These are phyloP conservation scores for Cloeon dipterum DNA, from an alignment of 2,888 invertebrate genomes.

Conservation along the genomic window DNA sequence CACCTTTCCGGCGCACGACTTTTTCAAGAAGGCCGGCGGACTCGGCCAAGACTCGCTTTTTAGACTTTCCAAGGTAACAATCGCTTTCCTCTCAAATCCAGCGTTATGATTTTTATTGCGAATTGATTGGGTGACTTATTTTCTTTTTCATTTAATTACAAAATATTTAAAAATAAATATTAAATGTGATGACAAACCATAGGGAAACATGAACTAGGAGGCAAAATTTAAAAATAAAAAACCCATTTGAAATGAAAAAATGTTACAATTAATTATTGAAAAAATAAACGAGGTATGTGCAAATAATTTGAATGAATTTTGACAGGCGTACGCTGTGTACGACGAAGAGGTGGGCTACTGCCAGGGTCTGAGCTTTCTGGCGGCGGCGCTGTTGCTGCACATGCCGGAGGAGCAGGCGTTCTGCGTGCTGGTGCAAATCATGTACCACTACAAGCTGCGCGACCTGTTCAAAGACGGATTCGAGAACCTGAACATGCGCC, in stretches of 20 bases:
- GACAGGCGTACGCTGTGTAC: constrained; percentile 90
- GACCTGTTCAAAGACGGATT: constrained; percentile 94
- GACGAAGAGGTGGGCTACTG: constrained; percentile 98
- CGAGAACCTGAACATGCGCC: constrained; percentile 79
- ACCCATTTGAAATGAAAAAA: too few species aligned
- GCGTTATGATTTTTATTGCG: too few species aligned
- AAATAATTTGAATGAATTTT: too few species aligned
- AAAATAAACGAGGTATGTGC: too few species aligned
- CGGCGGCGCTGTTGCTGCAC: constrained; percentile 84
- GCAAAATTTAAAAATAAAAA: too few species aligned
- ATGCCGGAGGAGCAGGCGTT: constrained; percentile 99
- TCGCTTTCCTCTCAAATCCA: too few species aligned
- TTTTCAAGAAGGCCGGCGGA: constrained; percentile 88
- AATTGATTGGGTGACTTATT: too few species aligned
- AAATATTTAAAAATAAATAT: too few species aligned
- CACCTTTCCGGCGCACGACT: constrained; percentile 97
- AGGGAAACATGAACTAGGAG: too few species aligned
- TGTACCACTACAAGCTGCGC: constrained; percentile 88
- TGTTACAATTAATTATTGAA: too few species aligned
- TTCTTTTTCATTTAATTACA: too few species aligned
- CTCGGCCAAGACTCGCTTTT: constrained; percentile 89
- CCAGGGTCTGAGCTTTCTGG: constrained; percentile 94
- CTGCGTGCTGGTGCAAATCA: constrained; percentile 82
- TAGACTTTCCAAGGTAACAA: constrained; percentile 87
- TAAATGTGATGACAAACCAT: too few species aligned